Evolutionary conservation across 2,113 vertebrate genomes (phyloP), one percentile per base, ranked within the genome.

Genomic region (Poeciliopsis turrubarensis): DNA sequence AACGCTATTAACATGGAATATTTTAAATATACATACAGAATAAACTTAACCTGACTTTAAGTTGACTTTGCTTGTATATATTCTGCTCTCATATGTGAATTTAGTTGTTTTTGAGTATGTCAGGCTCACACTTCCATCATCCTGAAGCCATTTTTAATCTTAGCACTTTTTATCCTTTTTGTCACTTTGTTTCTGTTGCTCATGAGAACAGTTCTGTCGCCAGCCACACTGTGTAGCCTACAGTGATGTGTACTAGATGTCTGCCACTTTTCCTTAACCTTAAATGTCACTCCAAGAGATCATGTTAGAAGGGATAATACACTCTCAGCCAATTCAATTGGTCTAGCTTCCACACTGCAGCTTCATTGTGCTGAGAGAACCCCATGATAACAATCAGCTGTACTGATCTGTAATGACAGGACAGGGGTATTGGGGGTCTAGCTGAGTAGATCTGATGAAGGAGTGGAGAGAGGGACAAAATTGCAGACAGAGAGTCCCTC

Each of bases 351-450:
- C 78, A 41, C 47, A 51, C 76, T 44, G 27, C 68, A 65, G 78
- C 75, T 63, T 74, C 72, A 39, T 10, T 26, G 79, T 80, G 65
- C 70, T 68, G 70, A 68, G 72, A 76, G 65, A 68, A 68, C 68
- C 60, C 68, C 75, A 67, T 60, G 67, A 86, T 86, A 87, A 78
- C 76, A 77, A 91, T 90, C 85, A 87, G 79, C 68, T 75, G 70
- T 68, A 64, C 73, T 86, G 83, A 87, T 91, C 76, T 82, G 82
- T 88, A 89, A 86, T 83, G 77, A 88, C 87, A 86, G 82, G 63
- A 65, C 67, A 57, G 68, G 22, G 67, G 69, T 82, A 32, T 11
- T 31, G 61, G 31, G 68, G 77, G 26, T 79, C 75, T 71, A 70
- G 32, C 26, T 9, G 37, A 78, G 72, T 65, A 87, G 29, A 79